Percentiles rank a stretch among this genome's conserved stretches.
Evolutionary conservation across 2,888 invertebrate species (phyloP).

Genomic region (Megastigmus dorsalis): DNA sequence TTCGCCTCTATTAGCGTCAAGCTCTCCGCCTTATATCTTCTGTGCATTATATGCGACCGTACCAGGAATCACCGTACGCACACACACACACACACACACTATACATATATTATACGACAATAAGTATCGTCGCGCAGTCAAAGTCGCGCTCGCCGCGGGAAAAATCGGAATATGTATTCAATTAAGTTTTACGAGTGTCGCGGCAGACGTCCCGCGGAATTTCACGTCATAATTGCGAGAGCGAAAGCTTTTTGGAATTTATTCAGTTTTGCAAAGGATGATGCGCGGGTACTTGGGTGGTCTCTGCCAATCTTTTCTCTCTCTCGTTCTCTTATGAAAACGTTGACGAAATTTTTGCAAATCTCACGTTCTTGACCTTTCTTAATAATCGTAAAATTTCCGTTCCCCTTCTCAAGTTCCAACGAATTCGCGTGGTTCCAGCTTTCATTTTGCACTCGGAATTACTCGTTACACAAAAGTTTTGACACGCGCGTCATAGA

Average conservation of each 20-base stretch:
- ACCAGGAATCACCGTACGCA: neutral
- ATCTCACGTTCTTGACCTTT: neutral
- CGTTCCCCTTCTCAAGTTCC: too few species aligned
- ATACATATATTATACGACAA: too few species aligned
- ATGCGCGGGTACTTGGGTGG: neutral
- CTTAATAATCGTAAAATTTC: constrained; percentile 11
- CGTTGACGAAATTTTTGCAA: neutral
- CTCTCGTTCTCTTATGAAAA: neutral
- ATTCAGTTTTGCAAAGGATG: neutral
- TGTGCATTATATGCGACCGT: neutral
- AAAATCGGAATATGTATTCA: neutral
- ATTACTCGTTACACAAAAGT: too few species aligned
- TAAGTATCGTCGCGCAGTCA: too few species aligned
- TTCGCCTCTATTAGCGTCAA: constrained; percentile 21
- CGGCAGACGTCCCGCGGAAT: neutral
- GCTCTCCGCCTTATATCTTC: neutral
- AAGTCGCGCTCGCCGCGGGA: neutral
- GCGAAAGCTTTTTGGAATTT: neutral
- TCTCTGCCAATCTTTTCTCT: neutral
- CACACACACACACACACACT: too few species aligned
- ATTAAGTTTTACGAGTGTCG: constrained; percentile 13
- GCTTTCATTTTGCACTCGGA: too few species aligned
- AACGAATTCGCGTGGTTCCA: too few species aligned
- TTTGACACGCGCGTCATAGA: neutral
- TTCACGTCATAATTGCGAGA: too few species aligned